A percentile compares a stretch with the other conserved stretches of the same genome.
These are phyloP conservation scores for Alloplasta piceator DNA, from an alignment of 2,888 invertebrate species.

Conservation along the genomic window DNA sequence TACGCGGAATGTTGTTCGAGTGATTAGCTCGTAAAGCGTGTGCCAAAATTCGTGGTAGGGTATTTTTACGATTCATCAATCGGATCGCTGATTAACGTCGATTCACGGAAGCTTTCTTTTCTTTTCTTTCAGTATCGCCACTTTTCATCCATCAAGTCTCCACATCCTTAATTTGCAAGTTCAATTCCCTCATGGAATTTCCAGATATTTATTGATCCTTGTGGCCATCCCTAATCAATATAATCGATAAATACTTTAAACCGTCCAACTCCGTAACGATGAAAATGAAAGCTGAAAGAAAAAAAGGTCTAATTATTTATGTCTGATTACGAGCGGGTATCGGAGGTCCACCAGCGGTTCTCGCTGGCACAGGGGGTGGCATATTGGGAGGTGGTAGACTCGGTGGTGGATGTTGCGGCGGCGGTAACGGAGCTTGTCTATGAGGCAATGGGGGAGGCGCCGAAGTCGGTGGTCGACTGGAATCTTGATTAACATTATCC, in stretches of 20 bases:
- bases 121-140: no score
- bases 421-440: conserved; percentile 78
- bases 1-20: conserved; percentile 43
- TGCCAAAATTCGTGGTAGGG: not conserved
- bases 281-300: not conserved
- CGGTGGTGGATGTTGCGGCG: conserved; percentile 79
- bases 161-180: no score
- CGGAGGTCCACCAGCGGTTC: conserved; percentile 87
- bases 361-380: conserved; percentile 86
- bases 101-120: not conserved
- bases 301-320: conserved; percentile 31
- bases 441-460: conserved; percentile 80
- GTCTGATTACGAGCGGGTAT: conserved; percentile 86
- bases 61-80: conserved; percentile 20
- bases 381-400: conserved; percentile 82
- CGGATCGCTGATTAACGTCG: not conserved
- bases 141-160: no score
- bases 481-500: conserved; percentile 71
- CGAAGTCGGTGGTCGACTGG: conserved; percentile 72
- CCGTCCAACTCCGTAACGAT: no score
- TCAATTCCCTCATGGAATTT: no score
- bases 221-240: no score
- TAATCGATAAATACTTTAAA: no score
- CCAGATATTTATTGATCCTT: no score
- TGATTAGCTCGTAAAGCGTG: conserved; percentile 12